Percentiles rank a stretch among this genome's conserved stretches.
phyloP scores from a whole-genome alignment of 2,797 vertebrate species.

The Sternotherus odoratus region DNA sequence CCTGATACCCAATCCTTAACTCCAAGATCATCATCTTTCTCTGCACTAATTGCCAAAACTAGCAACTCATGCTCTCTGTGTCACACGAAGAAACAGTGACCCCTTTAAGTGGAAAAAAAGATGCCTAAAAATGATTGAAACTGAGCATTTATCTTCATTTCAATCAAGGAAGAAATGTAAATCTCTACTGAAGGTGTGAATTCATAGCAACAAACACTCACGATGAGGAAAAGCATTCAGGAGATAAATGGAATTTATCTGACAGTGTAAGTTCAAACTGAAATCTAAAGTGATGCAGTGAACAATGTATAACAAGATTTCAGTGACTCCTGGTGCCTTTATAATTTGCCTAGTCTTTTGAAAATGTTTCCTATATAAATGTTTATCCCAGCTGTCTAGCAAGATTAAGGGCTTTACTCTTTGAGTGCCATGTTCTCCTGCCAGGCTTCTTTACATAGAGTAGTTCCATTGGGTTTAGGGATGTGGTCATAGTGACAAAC shows the following conservation, averaged over 20 bases:
- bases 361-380: slow-evolving; percentile 76
- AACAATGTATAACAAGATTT: slow-evolving; percentile 79
- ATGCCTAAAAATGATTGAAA: slow-evolving; percentile 52
- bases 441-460: slow-evolving; percentile 62
- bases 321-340: slow-evolving; percentile 75
- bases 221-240: slow-evolving; percentile 63
- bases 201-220: slow-evolving; percentile 73
- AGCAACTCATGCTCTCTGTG: slow-evolving; percentile 30
- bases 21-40: slow-evolving; percentile 43
- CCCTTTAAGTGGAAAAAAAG: slow-evolving; percentile 14
- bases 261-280: slow-evolving; percentile 74
- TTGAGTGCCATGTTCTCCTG: slow-evolving; percentile 31
- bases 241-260: slow-evolving; percentile 80
- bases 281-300: slow-evolving; percentile 75
- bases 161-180: slow-evolving; percentile 73
- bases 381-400: slow-evolving; percentile 75
- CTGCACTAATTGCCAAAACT: neutral
- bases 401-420: slow-evolving; percentile 78
- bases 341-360: slow-evolving; percentile 77
- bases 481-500: slow-evolving; percentile 48
- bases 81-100: slow-evolving; percentile 37
- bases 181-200: slow-evolving; percentile 73
- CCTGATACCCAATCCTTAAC: slow-evolving; percentile 7
- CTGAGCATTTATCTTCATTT: slow-evolving; percentile 67
- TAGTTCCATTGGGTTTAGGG: slow-evolving; percentile 50